Evolutionary conservation across 1,140 invertebrate species (phyloP).

Genomic region (Drosophila burlai): DNA sequence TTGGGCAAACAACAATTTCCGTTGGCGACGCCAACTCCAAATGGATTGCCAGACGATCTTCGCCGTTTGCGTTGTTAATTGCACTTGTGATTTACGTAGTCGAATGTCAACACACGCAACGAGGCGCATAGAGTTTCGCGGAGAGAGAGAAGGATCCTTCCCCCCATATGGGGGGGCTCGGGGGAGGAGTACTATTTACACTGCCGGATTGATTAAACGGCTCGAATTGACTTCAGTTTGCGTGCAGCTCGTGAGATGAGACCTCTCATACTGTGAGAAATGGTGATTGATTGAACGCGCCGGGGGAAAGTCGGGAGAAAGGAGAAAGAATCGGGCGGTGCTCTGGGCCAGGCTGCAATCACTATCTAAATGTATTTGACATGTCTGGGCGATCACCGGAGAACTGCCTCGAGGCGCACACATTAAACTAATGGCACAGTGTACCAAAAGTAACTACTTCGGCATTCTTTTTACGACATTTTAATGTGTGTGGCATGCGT

Average conservation of each 20-base stretch:
- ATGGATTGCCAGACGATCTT: slow-evolving; percentile 54
- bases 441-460: slow-evolving; percentile 54
- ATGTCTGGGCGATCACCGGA: slow-evolving; percentile 60
- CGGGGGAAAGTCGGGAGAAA: slow-evolving; percentile 65
- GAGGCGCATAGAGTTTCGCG: slow-evolving; percentile 35
- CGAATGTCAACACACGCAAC: slow-evolving; percentile 74
- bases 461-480: slow-evolving; percentile 62
- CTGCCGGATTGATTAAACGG: slow-evolving; percentile 38
- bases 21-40: slow-evolving; percentile 53
- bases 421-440: slow-evolving; percentile 71
- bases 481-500: slow-evolving; percentile 68
- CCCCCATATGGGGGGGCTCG: neutral
- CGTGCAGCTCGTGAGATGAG: slow-evolving; percentile 20
- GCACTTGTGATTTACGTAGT: slow-evolving; percentile 78
- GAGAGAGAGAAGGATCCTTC: neutral
- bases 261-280: slow-evolving; percentile 26
- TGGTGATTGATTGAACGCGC: slow-evolving; percentile 51
- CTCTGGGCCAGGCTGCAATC: slow-evolving; percentile 34
- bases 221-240: slow-evolving; percentile 32
- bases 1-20: slow-evolving; percentile 80
- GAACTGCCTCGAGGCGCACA: slow-evolving; percentile 26
- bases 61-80: slow-evolving; percentile 76
- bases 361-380: slow-evolving; percentile 78
- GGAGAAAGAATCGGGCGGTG: slow-evolving; percentile 10
- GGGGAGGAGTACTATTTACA: slow-evolving; percentile 29